A percentile compares a stretch with the other conserved stretches of the same genome.
phyloP scores from a whole-genome alignment of 2,797 vertebrate genomes.

The Enteromius fasciolatus region DNA sequence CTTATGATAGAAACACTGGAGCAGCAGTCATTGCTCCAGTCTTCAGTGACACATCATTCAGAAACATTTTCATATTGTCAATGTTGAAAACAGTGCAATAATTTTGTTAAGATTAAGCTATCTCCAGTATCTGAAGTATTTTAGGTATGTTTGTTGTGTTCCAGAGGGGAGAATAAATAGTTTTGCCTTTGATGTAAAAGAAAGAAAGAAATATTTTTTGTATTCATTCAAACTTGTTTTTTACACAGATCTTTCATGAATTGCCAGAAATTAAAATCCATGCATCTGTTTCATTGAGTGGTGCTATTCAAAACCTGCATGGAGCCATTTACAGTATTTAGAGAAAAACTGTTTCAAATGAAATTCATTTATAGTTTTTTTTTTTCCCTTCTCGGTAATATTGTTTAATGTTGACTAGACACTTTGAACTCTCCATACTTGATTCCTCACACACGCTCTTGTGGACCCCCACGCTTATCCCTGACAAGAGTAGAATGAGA shows the following conservation, averaged over 20 bases:
- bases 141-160: slow-evolving; percentile 1
- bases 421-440: neutral
- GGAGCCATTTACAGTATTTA: neutral
- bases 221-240: slow-evolving; percentile 7
- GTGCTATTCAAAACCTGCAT: neutral
- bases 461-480: neutral
- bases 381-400: neutral
- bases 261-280: neutral
- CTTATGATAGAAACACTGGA: no score
- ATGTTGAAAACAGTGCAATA: neutral
- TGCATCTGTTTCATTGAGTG: neutral
- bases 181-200: neutral
- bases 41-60: neutral
- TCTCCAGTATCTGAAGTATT: neutral
- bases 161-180: neutral
- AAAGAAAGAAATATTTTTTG: neutral
- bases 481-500: slow-evolving; percentile 33
- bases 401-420: neutral
- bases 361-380: neutral
- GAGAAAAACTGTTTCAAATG: neutral
- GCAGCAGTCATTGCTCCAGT: neutral
- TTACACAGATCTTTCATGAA: neutral
- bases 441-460: neutral
- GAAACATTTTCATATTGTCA: neutral
- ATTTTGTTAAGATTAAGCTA: neutral